Base-by-base conservation (phyloP, 2,797 vertebrate species). In the Synaphobranchus kaupii region DNA sequence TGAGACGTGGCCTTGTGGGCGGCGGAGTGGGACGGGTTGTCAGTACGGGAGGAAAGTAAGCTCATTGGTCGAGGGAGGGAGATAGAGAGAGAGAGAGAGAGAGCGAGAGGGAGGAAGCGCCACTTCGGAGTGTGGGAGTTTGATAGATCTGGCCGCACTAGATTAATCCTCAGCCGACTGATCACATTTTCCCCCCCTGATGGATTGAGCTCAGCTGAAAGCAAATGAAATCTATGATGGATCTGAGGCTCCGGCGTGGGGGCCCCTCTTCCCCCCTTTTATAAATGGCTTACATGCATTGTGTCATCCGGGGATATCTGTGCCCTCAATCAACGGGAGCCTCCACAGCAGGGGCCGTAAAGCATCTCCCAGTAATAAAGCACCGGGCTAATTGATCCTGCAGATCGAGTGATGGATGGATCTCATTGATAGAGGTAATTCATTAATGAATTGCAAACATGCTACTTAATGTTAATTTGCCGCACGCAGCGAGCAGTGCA, bases 141-240 rank as follows among this genome's bases (percentile, higher is more conserved):
- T 93, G 93, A 96, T 94, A 86, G 91, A 94, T 93, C 91, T 92
- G 92, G 86, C 87, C 39, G 84, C 90, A 89, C 87, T 58, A 89
- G 90, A 93, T 90, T 92, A 90, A 89, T 87, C 86, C 91, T 89
- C 90, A 85, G 88, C 91, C 87, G 88, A 92, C 87, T 39, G 60
- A 91, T 93, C 88, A 88, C 58, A 76, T 89, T 90, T 89, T 91
- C 3, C 20, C 28, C 83, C 58, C 47, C 28, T 85, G 84, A 89
- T 86, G 89, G 85, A 94, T 82, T 89, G 89, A 91, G 88, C 89
- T 89, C 83, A n/a, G 83, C 87, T 90, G 84, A 90, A 83, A 84
- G 81, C 54, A 68, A 90, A 28, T 34, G 22, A 87, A 86, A 84
- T 68, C 86, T 90, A 83, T 28, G 31, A 92, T 93, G 90, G 90